Evolutionary conservation across 2,888 invertebrate genomes (phyloP).

Genomic region (Hypena proboscidalis): DNA sequence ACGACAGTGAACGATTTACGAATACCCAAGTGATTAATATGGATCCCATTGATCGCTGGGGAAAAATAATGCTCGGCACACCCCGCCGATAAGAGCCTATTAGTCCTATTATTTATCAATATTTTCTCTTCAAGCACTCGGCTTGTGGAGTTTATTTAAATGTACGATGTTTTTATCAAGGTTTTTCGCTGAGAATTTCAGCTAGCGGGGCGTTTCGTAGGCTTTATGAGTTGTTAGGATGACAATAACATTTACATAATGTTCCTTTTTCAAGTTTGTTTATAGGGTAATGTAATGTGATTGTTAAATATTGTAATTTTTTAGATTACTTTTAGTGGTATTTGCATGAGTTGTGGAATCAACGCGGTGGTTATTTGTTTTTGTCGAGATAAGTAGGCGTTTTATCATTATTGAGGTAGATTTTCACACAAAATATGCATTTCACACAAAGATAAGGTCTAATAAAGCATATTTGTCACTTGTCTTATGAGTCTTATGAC

Average conservation of each 20-base stretch:
- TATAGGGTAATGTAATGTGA: conserved; percentile 17
- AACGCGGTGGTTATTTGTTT: too few relatives aligned
- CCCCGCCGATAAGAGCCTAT: conserved; percentile 38
- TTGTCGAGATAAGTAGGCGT: too few relatives aligned
- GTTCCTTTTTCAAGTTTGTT: background rate
- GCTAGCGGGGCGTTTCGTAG: conserved; percentile 1
- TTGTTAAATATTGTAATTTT: conserved; percentile 16
- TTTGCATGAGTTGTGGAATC: too few relatives aligned
- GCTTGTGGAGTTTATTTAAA: conserved; percentile 31
- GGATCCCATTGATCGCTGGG: conserved; percentile 39
- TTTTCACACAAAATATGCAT: too few relatives aligned
- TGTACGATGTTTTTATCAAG: background rate
- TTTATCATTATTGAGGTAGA: too few relatives aligned
- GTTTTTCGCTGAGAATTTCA: background rate
- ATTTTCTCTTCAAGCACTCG: conserved; percentile 25
- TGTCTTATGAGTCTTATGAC: too few relatives aligned
- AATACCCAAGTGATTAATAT: conserved; percentile 53
- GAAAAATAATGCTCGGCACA: conserved; percentile 45
- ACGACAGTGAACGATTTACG: conserved; percentile 61
- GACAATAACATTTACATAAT: conserved; percentile 13
- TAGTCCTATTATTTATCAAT: conserved; percentile 39
- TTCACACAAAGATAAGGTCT: too few relatives aligned
- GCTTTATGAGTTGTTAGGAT: conserved; percentile 7
- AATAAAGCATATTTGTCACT: too few relatives aligned
- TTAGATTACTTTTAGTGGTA: too few relatives aligned